Base-by-base conservation (phyloP, 2,888 invertebrate genomes). In the Eilema caniola region DNA sequence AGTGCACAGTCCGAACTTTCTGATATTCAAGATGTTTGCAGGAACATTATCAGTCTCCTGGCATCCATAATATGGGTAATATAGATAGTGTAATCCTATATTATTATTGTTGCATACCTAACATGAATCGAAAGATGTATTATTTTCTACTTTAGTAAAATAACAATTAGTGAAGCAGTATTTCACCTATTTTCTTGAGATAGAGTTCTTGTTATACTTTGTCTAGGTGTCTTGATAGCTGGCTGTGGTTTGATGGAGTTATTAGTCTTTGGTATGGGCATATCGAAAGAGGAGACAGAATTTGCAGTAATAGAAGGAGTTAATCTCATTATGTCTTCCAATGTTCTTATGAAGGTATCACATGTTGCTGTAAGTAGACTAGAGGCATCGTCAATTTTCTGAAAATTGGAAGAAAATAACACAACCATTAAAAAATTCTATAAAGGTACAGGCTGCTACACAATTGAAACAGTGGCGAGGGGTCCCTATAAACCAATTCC, bases 291-390 rank as follows among this genome's bases (percentile, higher is more conserved):
- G n/a, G 89, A 79, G 71, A 71, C 66, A 72, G 83, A 73, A 77
- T 84, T 88, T 25, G 74, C 79, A 73, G 85, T 85, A 57, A 85
- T 79, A 71, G 82, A 85, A 62, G 95, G 95, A 31, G 96, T 93
- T 66, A 96, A 87, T 88, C 96, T 96, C 96, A 98, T 97, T 83
- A 97, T 97, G 81, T 98, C 98, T 91, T 98, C 98, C 81, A 98
- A 93, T 28, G 98, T 97, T 88, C 97, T 96, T 78, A 98, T 97
- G 89, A 98, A 98, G 47, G 97, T 97, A 92, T 98, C 98, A 95
- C 98, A 98, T 67, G 98, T 98, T 60, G 97, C 97, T 73, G 96
- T 96, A 56, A 98, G 91, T 77, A 98, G 94, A 85, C 96, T 96
- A 14, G 97, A 97, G 5, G 97, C 97, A 90, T 98, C 97, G 85